These are phyloP conservation scores for Centroberyx gerrardi DNA, from an alignment of 2,797 vertebrate genomes.

Conservation along the genomic window DNA sequence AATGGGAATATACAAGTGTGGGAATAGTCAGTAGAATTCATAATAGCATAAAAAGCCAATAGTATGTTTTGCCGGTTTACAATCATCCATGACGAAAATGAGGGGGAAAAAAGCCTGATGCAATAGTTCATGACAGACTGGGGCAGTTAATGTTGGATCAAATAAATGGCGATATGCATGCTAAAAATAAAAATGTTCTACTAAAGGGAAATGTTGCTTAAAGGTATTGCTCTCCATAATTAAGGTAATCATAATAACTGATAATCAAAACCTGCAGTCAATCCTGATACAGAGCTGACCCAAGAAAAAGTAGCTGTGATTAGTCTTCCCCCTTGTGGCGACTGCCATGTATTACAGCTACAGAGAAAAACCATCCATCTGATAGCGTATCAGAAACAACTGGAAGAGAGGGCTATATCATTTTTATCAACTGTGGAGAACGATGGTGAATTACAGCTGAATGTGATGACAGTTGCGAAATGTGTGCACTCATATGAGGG, in stretches of 20 bases:
- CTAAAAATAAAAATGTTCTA: background rate
- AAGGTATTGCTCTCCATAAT: too few species aligned
- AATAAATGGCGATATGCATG: background rate
- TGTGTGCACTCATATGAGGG: constrained; percentile 48
- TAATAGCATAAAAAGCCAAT: too few species aligned
- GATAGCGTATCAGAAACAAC: constrained; percentile 83
- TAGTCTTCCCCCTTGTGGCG: constrained; percentile 50
- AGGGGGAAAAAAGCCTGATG: too few species aligned
- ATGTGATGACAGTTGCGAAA: constrained; percentile 79
- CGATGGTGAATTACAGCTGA: constrained; percentile 80
- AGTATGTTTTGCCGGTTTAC: too few species aligned
- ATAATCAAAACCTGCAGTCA: background rate
- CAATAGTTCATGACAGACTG: too few species aligned
- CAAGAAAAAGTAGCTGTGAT: background rate
- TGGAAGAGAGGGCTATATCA: constrained; percentile 84
- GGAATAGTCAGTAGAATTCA: too few species aligned
- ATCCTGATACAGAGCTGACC: background rate
- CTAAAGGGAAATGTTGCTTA: background rate
- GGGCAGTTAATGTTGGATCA: background rate
- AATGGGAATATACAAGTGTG: too few species aligned
- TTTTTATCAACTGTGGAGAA: constrained; percentile 73
- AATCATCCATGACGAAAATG: too few species aligned
- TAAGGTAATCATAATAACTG: too few species aligned
- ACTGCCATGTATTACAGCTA: constrained; percentile 72
- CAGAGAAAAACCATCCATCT: constrained; percentile 84